Evolutionary conservation across 2,797 vertebrate species (phyloP).

Genomic region (Tadarida brasiliensis): DNA sequence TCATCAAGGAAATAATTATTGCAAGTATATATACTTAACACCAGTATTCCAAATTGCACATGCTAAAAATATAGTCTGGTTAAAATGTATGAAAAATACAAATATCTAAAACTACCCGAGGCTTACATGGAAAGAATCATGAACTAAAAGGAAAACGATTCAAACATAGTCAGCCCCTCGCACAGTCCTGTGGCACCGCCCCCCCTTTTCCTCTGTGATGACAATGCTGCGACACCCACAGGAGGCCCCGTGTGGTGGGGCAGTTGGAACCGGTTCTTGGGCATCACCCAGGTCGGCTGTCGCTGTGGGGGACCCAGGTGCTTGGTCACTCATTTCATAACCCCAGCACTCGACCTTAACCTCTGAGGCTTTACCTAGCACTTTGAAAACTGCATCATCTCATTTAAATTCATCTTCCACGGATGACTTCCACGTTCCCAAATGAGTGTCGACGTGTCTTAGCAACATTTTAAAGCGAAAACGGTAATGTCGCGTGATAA

Average conservation of each 20-base stretch:
- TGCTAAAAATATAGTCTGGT: background rate
- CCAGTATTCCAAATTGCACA: background rate
- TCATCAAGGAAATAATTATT: background rate
- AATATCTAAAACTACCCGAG: background rate
- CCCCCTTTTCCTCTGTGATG: too few relatives aligned
- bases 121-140: background rate
- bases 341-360: background rate
- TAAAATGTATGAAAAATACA: background rate
- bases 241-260: too few relatives aligned
- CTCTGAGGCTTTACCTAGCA: background rate
- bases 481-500: background rate
- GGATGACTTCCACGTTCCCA: background rate
- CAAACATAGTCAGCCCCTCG: too few relatives aligned
- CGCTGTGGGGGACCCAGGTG: background rate
- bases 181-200: too few relatives aligned
- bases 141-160: background rate
- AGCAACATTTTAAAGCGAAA: background rate
- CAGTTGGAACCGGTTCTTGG: background rate
- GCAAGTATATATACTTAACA: background rate
- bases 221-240: too few relatives aligned
- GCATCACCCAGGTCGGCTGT: background rate
- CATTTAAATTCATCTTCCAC: conserved; percentile 33
- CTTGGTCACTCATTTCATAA: background rate
- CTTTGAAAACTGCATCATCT: conserved; percentile 59
- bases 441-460: background rate